Percentiles rank a stretch among this genome's conserved stretches.
Conservation (phyloP, 2,888 invertebrate genomes). For the Mylabris sibirica region DNA sequence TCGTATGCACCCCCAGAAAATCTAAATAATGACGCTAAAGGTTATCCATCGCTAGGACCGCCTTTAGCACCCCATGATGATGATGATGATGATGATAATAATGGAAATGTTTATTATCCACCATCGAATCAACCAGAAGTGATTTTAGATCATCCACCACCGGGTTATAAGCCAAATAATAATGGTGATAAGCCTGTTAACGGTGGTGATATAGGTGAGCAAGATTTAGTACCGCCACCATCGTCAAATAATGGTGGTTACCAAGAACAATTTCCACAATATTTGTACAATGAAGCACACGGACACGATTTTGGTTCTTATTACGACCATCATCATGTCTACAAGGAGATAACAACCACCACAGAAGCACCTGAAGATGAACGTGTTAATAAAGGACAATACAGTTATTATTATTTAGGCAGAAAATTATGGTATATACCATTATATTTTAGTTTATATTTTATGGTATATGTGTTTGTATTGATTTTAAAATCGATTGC, state of each 20-base stretch:
- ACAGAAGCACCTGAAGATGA: conserved; percentile 65
- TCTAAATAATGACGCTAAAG: conserved; percentile 15
- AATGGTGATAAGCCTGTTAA: background rate
- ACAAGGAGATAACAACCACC: conserved; percentile 60
- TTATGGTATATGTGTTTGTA: conserved; percentile 74
- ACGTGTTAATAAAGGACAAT: conserved; percentile 67
- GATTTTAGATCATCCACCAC: conserved; percentile 41
- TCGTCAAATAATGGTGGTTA: conserved; percentile 30
- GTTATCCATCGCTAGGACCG: conserved; percentile 44
- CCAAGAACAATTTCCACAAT: conserved; percentile 53
- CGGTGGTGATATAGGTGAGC: conserved; percentile 51
- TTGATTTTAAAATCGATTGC: conserved; percentile 76
- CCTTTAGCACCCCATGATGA: conserved; percentile 36
- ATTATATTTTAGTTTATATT: conserved; percentile 77
- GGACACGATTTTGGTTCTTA: conserved; percentile 46
- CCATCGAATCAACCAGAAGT: conserved; percentile 40
- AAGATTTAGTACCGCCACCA: conserved; percentile 60
- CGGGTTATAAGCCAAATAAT: conserved; percentile 44
- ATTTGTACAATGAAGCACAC: conserved; percentile 48
- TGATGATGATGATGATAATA: conserved; percentile 29
- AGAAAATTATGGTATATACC: conserved; percentile 79
- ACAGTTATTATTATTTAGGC: conserved; percentile 79
- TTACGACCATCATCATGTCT: conserved; percentile 58
- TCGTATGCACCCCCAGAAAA: conserved; percentile 25
- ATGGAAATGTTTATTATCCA: conserved; percentile 42